Base-by-base conservation (phyloP, 2,888 invertebrate species). In the Seira ritae region DNA sequence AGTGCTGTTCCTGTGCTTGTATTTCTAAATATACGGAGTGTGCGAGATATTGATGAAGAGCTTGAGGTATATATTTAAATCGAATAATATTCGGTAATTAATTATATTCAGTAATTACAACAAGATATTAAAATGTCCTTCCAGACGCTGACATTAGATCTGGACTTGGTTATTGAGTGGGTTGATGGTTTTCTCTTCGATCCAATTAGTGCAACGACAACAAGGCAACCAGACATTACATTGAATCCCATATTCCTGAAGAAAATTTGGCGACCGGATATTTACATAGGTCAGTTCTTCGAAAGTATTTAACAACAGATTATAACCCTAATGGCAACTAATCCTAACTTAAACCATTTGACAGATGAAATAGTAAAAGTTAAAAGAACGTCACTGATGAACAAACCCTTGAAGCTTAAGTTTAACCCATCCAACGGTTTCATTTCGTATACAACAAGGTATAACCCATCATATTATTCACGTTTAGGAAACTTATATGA, bases 261-360 rank as follows among this genome's bases (percentile, higher is more conserved):
- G 15, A 78, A 80, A 66, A 82, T 87, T 15, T 87, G 87, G 87
- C 55, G 80, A 66, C 87, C 87, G 0, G 87, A 87, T 50, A 84
- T 86, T 20, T 87, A 85, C 71, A 85, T 87, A 19, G 85, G 85
- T 83, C 23, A 20, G 22, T 15, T 31, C 8, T 60, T 17, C n/a
- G 60, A n/a, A 60, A 19, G 50, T 46, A 46, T 8, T 46, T 46
- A 46, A 12, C 50, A 46, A 8, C 12, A 12, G 12, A 62, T 62
- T 17, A 62, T 62, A n/a, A n/a, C n/a, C n/a, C n/a, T n/a, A 62
- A 62, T 62, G 10, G 17, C 62, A 12, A 62, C n/a, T n/a, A n/a
- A n/a, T n/a, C n/a, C n/a, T n/a, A n/a, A n/a, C n/a, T n/a, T n/a
- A n/a, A n/a, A n/a, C 62, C 6, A 31, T 8, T 62, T 60, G 67